Evolutionary conservation across 23 tunicate species (phyloP), one percentile per base, ranked within the genome.

Genomic region (Ascidia mentula): DNA sequence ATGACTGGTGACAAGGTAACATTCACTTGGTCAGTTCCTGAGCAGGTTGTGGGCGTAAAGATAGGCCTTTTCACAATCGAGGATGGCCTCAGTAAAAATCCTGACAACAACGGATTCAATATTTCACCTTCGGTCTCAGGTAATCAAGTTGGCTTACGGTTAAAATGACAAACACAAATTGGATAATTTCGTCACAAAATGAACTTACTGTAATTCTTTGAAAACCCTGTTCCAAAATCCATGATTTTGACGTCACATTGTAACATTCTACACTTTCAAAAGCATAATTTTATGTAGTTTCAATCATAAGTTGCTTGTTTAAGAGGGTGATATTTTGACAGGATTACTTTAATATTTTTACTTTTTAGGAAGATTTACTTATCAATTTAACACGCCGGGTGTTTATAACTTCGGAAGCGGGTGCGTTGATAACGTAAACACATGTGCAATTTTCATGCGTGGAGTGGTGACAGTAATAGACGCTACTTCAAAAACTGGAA

Each of bases 21-120:
- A 0, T 87, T 90, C 45, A 24, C 20, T 6, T 92, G 97, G 97
- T 61, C 82, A 18, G 34, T 65, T 20, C 86, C 92, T n/a, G 59
- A 37, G 30, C 38, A 24, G 37, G 82, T 87, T 32, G 39, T 8
- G 17, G 80, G 80, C 42, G 28, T 36, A 22, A 34, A 28, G 12
- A 87, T 81, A 42, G 82, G 82, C 0, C 77, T 79, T 34, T 79
- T 35, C 30, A 81, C 92, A 20, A 69, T 40, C 17, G 31, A 72
- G 22, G 72, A 45, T 32, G 69, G 86, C 15, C n/a, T 76, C 15
- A 22, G 36, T 46, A 76, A 46, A 24, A 38, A 15, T 4, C 81
- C 75, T 36, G 85, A 87, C 38, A 60, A 60, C 18, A 77, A 75
- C 18, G 92, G 92, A 1, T 87, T 87, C 40, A 36, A 80, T 9